phyloP scores from a whole-genome alignment of 1,140 invertebrate species.

The Zaprionus kolodkinae region DNA sequence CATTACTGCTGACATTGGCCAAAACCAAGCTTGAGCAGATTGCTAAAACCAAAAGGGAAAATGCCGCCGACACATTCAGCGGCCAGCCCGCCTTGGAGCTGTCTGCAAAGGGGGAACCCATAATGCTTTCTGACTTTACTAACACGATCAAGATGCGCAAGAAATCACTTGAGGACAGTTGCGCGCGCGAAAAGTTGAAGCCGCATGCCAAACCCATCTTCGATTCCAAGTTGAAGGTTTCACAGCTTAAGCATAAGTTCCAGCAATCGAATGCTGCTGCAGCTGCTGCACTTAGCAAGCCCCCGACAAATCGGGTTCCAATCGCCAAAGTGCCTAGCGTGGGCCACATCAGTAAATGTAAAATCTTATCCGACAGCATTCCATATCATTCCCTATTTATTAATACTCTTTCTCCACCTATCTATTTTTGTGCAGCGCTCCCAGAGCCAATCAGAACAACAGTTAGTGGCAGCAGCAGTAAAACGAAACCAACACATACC shows the following conservation, averaged over 20 bases:
- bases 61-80: background rate
- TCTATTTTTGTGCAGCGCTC: constrained; percentile 14
- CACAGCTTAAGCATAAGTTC: constrained; percentile 74
- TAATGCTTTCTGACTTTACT: constrained; percentile 83
- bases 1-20: constrained; percentile 65
- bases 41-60: constrained; percentile 53
- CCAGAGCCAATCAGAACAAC: constrained; percentile 38
- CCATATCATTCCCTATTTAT: background rate
- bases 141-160: constrained; percentile 83
- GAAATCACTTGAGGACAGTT: constrained; percentile 79
- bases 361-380: constrained; percentile 3
- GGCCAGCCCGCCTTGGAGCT: constrained; percentile 46
- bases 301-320: constrained; percentile 22
- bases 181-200: constrained; percentile 69
- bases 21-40: constrained; percentile 80
- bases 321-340: constrained; percentile 66
- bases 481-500: constrained; percentile 55
- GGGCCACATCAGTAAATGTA: constrained; percentile 65
- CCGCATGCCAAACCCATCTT: constrained; percentile 55
- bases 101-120: constrained; percentile 63
- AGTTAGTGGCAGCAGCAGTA: constrained; percentile 35
- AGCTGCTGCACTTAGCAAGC: constrained; percentile 47
- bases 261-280: constrained; percentile 46
- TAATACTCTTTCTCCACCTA: constrained; percentile 3
- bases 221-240: constrained; percentile 78